Percentiles rank a stretch among this genome's conserved stretches.
These are phyloP conservation scores for Clostera curtula DNA, from an alignment of 2,888 invertebrate species.

Conservation along the genomic window DNA sequence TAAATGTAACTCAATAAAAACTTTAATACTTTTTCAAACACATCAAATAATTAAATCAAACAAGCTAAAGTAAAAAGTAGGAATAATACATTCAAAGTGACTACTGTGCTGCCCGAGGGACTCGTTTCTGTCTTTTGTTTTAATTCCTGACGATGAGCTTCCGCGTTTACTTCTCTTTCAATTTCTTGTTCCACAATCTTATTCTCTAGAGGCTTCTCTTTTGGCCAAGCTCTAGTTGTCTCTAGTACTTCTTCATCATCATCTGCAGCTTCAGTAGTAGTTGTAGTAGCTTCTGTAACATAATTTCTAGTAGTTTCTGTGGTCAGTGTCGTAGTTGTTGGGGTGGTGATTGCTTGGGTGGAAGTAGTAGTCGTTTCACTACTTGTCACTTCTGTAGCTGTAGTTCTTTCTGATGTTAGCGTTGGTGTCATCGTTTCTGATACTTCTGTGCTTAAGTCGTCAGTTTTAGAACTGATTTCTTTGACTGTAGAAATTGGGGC, in stretches of 20 bases:
- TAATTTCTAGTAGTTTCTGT: constrained; percentile 5
- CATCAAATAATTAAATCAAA: constrained; percentile 26
- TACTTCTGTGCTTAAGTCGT: too few relatives aligned
- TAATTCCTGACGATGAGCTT: constrained; percentile 25
- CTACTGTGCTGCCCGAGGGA: constrained; percentile 18
- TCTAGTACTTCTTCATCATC: constrained; percentile 2
- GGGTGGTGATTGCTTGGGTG: too few relatives aligned
- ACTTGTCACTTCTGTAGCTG: background rate
- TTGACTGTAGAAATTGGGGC: too few relatives aligned
- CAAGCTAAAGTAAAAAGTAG: constrained; percentile 25
- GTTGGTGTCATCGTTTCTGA: constrained; percentile 1
- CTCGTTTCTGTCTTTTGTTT: constrained; percentile 10
- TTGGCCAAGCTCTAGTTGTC: constrained; percentile 25
- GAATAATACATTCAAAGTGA: constrained; percentile 23
- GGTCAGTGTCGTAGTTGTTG: constrained; percentile 3
- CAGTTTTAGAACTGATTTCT: too few relatives aligned
- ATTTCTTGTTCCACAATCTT: constrained; percentile 13
- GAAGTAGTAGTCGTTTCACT: background rate
- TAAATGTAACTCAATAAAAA: constrained; percentile 7
- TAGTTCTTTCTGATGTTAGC: background rate
- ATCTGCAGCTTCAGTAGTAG: constrained; percentile 6
- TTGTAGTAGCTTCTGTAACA: background rate
- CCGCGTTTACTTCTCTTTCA: constrained; percentile 23
- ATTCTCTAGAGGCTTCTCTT: constrained; percentile 18
- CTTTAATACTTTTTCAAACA: constrained; percentile 20